These are phyloP conservation scores for Coleophora deauratella DNA, from an alignment of 2,888 invertebrate genomes.

Conservation along the genomic window DNA sequence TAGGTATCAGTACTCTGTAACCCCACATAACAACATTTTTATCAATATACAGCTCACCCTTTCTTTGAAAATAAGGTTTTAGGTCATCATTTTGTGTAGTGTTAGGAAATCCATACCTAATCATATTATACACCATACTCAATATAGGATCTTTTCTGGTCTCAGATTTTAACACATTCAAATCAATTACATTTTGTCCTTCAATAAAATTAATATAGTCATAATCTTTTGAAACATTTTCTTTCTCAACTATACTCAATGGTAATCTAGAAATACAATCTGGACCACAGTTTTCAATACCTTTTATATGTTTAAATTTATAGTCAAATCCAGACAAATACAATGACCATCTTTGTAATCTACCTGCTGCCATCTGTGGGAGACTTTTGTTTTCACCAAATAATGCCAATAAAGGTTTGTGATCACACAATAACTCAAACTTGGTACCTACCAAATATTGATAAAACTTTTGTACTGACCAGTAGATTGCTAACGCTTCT, in stretches of 20 bases:
- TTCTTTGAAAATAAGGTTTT: conserved; percentile 7
- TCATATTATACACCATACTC: conserved; percentile 6
- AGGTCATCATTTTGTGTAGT: background rate
- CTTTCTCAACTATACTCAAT: no score
- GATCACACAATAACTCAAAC: no score
- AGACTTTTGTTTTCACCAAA: no score
- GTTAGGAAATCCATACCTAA: conserved; percentile 4
- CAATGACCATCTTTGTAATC: no score
- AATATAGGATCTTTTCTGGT: conserved; percentile 10
- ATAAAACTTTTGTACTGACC: no score
- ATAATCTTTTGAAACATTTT: conserved; percentile 5
- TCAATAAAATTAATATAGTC: conserved; percentile 12
- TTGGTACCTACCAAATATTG: no score
- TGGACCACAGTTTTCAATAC: conserved; percentile 5
- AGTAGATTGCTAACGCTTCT: no score
- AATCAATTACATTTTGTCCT: conserved; percentile 8
- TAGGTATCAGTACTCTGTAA: conserved; percentile 4
- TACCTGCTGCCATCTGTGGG: no score
- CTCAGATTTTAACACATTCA: conserved; percentile 7
- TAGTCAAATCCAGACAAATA: no score
- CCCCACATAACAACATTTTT: conserved; percentile 11
- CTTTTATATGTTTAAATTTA: conserved; percentile 7
- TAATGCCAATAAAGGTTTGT: no score
- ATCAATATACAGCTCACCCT: conserved; percentile 10
- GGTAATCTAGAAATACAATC: conserved; percentile 13